phyloP scores from a whole-genome alignment of 2,797 vertebrate genomes.

The Chiloscyllium punctatum region DNA sequence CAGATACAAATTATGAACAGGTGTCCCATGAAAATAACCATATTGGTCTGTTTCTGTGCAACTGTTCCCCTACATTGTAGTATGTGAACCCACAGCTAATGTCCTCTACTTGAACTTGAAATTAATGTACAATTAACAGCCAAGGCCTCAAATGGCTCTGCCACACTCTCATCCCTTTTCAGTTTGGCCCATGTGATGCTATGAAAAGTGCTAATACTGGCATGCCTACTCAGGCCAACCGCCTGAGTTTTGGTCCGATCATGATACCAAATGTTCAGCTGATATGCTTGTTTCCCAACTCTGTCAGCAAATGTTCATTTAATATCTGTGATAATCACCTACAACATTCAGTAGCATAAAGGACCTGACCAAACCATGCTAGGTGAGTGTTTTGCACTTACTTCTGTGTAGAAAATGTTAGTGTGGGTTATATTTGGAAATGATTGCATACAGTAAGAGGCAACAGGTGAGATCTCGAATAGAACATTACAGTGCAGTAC shows the following conservation, averaged over 20 bases:
- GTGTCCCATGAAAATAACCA: not conserved
- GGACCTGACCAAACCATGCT: no score
- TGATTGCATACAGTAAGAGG: not conserved
- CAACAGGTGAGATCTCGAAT: not conserved
- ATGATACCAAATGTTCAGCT: not conserved
- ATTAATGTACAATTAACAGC: not conserved
- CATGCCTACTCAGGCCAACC: no score
- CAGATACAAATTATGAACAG: not conserved
- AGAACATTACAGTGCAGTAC: no score
- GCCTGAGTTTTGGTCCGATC: not conserved
- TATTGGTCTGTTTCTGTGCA: not conserved
- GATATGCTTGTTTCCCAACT: not conserved
- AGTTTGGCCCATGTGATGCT: not conserved
- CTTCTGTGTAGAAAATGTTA: not conserved
- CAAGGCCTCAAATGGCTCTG: not conserved
- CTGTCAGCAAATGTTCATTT: not conserved
- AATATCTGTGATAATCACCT: not conserved
- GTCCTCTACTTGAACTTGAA: not conserved
- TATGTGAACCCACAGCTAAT: not conserved
- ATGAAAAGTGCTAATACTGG: no score
- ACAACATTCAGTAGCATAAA: not conserved
- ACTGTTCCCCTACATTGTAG: not conserved
- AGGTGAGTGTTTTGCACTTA: not conserved
- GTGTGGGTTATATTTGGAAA: not conserved
- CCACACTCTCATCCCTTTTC: not conserved